A percentile compares a stretch with the other conserved stretches of the same genome.
phyloP scores from a whole-genome alignment of 1,140 invertebrate species.

The Elymnias hypermnestra region DNA sequence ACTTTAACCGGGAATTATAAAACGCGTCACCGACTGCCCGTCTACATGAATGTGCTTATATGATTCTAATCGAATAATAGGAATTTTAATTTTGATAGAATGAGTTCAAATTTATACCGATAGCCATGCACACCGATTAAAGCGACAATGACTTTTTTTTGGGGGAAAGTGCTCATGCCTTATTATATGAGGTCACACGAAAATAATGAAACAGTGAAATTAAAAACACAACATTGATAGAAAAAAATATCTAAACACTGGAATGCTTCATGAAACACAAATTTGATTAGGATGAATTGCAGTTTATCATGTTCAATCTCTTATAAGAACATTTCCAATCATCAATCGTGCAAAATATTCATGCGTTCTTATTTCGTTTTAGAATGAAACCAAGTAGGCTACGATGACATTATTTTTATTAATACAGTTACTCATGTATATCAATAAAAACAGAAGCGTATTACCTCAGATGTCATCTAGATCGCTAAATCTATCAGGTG shows the following conservation, averaged over 20 bases:
- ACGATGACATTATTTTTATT: conserved; percentile 31
- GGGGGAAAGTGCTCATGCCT: conserved; percentile 47
- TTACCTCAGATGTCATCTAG: conserved; percentile 52
- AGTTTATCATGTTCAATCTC: too few relatives aligned
- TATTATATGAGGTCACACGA: conserved; percentile 62
- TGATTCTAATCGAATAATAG: conserved; percentile 38
- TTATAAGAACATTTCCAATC: too few relatives aligned
- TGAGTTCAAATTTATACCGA: conserved; percentile 42
- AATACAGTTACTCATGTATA: conserved; percentile 6
- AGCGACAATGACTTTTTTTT: conserved; percentile 36
- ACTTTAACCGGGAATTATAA: background rate
- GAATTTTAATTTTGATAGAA: conserved; percentile 48
- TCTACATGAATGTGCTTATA: conserved; percentile 50
- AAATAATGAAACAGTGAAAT: conserved; percentile 38
- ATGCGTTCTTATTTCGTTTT: conserved; percentile 14
- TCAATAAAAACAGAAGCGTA: conserved; percentile 11
- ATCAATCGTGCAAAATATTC: conserved; percentile 16
- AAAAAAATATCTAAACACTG: too few relatives aligned
- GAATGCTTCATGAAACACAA: too few relatives aligned
- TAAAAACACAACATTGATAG: conserved; percentile 43
- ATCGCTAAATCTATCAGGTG: conserved; percentile 36
- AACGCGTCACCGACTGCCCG: conserved; percentile 49
- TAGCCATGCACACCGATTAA: conserved; percentile 65
- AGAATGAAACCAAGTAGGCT: too few relatives aligned
- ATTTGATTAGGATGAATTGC: too few relatives aligned